Percentiles rank a stretch among this genome's conserved stretches.
phyloP scores from a whole-genome alignment of 2,888 invertebrate genomes.

The Andrena praecox region DNA sequence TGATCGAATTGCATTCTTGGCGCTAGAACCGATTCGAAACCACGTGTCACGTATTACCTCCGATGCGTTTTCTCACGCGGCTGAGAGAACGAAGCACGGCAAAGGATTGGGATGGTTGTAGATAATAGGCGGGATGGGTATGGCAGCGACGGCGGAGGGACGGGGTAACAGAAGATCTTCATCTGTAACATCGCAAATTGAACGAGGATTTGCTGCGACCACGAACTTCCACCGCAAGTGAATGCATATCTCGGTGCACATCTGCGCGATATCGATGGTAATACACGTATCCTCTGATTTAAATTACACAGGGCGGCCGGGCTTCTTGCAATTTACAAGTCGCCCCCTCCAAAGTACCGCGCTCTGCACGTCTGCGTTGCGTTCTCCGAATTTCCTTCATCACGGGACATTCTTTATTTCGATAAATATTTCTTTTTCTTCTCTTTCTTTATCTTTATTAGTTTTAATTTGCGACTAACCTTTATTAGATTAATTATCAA shows the following conservation, averaged over 20 bases:
- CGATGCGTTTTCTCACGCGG: constrained; percentile 75
- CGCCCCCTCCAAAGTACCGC: constrained; percentile 31
- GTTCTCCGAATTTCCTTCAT: background rate
- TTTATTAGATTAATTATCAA: too few species aligned
- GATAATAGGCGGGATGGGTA: constrained; percentile 55
- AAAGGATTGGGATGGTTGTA: constrained; percentile 59
- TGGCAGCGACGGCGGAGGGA: constrained; percentile 29
- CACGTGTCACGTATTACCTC: constrained; percentile 73
- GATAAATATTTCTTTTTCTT: background rate
- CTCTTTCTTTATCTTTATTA: too few species aligned
- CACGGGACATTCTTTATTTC: background rate
- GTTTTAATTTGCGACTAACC: too few species aligned
- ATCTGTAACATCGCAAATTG: constrained; percentile 82
- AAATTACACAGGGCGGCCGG: constrained; percentile 64
- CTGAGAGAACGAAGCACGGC: constrained; percentile 57
- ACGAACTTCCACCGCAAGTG: constrained; percentile 80
- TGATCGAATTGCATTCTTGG: constrained; percentile 69
- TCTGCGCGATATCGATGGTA: constrained; percentile 63
- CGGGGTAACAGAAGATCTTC: constrained; percentile 73
- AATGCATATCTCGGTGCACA: constrained; percentile 75
- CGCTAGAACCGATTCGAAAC: constrained; percentile 63
- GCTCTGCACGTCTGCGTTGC: constrained; percentile 21
- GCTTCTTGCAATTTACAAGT: constrained; percentile 64
- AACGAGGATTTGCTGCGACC: constrained; percentile 81
- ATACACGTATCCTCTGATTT: constrained; percentile 72